A percentile compares a stretch with the other conserved stretches of the same genome.
These are phyloP conservation scores for Nesidiocoris tenuis DNA, from an alignment of 2,888 invertebrate species.

Conservation along the genomic window DNA sequence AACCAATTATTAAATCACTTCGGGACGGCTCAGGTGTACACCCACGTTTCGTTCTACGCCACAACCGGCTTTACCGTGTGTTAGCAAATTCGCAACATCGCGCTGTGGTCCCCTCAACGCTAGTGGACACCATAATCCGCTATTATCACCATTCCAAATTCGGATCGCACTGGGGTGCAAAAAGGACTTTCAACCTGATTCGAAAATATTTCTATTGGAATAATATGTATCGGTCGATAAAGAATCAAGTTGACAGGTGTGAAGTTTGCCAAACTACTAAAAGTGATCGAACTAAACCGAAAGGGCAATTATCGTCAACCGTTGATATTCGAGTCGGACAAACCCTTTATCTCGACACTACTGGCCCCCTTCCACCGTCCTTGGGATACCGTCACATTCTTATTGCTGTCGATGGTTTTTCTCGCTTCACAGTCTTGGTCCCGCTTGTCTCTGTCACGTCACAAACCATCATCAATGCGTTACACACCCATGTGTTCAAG, in stretches of 20 bases:
- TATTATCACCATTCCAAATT: conserved; percentile 13
- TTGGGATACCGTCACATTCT: neutral
- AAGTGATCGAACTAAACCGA: neutral
- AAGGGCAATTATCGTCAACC: conserved; percentile 22
- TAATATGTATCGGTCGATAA: neutral
- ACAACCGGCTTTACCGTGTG: neutral
- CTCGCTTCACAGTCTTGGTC: conserved; percentile 7
- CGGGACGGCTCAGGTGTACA: neutral
- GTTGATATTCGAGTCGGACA: conserved; percentile 4
- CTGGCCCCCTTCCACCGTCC: conserved; percentile 14
- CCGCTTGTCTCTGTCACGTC: neutral
- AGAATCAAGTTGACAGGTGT: neutral
- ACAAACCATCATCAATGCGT: conserved; percentile 8
- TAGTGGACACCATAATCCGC: neutral
- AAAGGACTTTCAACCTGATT: neutral
- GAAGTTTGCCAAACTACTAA: conserved; percentile 10
- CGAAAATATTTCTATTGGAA: conserved; percentile 5
- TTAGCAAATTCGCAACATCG: neutral
- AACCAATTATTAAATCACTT: conserved; percentile 14
- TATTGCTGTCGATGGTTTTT: conserved; percentile 28
- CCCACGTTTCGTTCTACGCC: neutral
- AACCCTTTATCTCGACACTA: conserved; percentile 15
- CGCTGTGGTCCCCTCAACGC: too few species aligned
- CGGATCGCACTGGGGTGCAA: conserved; percentile 16
- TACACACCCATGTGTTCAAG: conserved; percentile 1